Evolutionary conservation across 2,113 vertebrate genomes (phyloP), one percentile per base, ranked within the genome.

Genomic region (Physeter macrocephalus): DNA sequence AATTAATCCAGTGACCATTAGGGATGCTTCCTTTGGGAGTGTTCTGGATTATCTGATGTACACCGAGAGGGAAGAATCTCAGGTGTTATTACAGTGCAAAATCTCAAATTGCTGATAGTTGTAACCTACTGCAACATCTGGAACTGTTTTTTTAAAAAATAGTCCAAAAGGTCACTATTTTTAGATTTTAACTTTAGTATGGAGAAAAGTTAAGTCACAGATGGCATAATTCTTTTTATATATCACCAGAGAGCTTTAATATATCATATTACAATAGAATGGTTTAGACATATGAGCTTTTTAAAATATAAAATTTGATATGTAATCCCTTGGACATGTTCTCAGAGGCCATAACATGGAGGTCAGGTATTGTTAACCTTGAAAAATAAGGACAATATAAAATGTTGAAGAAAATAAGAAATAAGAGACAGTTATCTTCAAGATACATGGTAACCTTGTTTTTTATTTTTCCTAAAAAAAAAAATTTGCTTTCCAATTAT

Each of bases 191-290:
- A 9, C 31, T 71, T 90, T 88, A 80, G 3, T 43, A 59, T 20
- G 36, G 59, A 75, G 27, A 92, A 91, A 93, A 85, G 21, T 87
- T 75, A 96, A 90, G 64, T 94, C 62, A 96, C 54, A 94, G 62
- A 87, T 83, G 52, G 61, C 59, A 82, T 71, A 46, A n/a, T 89
- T 57, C 13, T 54, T 95, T 93, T 87, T 31, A 84, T 62, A 39
- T 64, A 49, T 89, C 77, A 93, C 67, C 27, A 78, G 83, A 87
- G 84, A 90, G 34, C 27, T 92, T 83, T 96, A 86, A 66, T 83
- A 83, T 43, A 74, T 88, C 29, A 49, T n/a, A 83, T 59, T 64
- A 74, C 15, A 90, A 21, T 75, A 21, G 23, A 90, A 88, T 82
- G 13, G 15, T 41, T 88, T 74, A 91, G 41, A 71, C 14, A 88